Conservation (phyloP, 2,113 vertebrate species). For the Prolemur simus region DNA sequence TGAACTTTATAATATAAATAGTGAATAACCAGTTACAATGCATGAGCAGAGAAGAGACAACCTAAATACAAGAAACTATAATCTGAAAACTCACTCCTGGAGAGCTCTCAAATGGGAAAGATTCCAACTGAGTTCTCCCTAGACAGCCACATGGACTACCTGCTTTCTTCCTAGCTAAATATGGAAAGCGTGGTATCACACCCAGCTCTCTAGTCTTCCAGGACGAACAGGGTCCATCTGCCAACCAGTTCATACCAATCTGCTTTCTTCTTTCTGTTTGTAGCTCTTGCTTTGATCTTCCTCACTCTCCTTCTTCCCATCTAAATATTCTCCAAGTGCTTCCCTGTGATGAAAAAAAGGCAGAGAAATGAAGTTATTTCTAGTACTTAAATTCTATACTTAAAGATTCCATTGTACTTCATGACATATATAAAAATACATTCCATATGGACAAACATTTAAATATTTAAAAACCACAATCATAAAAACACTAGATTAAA, state of each 20-base stretch:
- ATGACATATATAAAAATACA: background rate
- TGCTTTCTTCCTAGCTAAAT: background rate
- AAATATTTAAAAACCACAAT: background rate
- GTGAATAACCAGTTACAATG: background rate
- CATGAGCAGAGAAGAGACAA: background rate
- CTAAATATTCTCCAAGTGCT: slow-evolving; percentile 76
- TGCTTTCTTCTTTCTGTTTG: slow-evolving; percentile 82
- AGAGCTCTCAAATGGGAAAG: background rate
- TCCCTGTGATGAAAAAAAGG: slow-evolving; percentile 67
- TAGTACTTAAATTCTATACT: background rate
- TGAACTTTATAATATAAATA: background rate
- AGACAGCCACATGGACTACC: background rate
- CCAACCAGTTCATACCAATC: slow-evolving; percentile 80
- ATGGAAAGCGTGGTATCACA: too few species aligned
- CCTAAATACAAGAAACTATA: background rate
- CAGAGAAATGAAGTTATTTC: background rate
- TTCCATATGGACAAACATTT: background rate
- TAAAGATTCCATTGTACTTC: background rate
- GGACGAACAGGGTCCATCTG: background rate
- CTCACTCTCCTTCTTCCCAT: slow-evolving; percentile 66
- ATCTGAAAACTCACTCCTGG: background rate
- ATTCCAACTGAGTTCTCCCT: background rate
- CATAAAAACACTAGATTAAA: background rate
- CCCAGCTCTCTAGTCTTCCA: background rate
- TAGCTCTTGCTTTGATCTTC: slow-evolving; percentile 81